A percentile compares a stretch with the other conserved stretches of the same genome.
These are phyloP conservation scores for Temnothorax unifasciatus DNA, from an alignment of 2,888 invertebrate genomes.

Conservation along the genomic window DNA sequence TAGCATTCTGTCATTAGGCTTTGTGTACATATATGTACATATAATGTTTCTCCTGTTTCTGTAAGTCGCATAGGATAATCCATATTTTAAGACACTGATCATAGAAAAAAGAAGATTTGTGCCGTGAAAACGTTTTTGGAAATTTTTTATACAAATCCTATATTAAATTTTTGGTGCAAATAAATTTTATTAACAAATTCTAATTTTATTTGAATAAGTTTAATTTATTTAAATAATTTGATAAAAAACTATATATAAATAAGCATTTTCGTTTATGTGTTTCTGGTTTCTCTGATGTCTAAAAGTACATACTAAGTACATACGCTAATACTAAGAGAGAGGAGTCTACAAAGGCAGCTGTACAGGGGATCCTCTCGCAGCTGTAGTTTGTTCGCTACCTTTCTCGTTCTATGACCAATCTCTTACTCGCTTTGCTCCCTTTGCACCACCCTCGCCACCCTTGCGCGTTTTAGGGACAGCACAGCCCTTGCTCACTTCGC, in stretches of 20 bases:
- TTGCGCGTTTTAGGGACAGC: slow-evolving; percentile 43
- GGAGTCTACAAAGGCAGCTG: slow-evolving; percentile 9
- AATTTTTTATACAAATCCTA: background rate
- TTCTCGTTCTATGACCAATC: slow-evolving; percentile 33
- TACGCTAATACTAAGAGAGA: background rate
- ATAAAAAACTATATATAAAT: background rate
- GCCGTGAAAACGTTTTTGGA: background rate
- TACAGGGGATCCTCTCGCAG: slow-evolving; percentile 25
- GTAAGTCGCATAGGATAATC: background rate
- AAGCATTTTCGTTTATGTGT: slow-evolving; percentile 7
- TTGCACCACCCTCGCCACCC: slow-evolving; percentile 29
- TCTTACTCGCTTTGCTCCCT: slow-evolving; percentile 38
- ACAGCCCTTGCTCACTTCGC: slow-evolving; percentile 30
- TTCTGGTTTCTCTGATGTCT: background rate
- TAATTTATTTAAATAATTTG: background rate
- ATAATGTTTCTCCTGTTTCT: background rate
- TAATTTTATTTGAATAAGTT: slow-evolving; percentile 9
- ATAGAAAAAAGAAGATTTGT: background rate
- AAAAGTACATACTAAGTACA: slow-evolving; percentile 31
- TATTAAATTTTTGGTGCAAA: background rate
- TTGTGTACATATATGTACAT: background rate
- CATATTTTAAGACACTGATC: background rate
- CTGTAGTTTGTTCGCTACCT: slow-evolving; percentile 31
- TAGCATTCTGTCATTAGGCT: background rate
- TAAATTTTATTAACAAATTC: background rate